These are phyloP conservation scores for Aythya baeri DNA, from an alignment of 2,113 vertebrate species.

Conservation along the genomic window DNA sequence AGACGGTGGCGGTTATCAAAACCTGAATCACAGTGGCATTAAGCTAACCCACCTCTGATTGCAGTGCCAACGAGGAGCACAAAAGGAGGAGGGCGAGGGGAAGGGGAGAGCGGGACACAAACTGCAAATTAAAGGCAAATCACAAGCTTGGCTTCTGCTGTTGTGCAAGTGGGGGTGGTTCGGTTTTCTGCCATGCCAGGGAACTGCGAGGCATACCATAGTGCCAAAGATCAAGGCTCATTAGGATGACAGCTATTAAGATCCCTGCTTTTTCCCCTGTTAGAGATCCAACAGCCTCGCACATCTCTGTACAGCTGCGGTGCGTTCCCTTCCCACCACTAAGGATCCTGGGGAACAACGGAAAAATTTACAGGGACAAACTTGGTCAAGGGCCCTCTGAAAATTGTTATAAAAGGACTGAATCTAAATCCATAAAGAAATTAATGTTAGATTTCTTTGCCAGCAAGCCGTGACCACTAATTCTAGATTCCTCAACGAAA, in stretches of 20 bases:
- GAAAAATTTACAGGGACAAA: background rate
- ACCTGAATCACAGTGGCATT: conserved; percentile 20
- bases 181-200: background rate
- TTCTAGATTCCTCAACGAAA: background rate
- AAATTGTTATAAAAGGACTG: background rate
- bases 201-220: background rate
- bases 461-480: conserved; percentile 37
- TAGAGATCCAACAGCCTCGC: background rate
- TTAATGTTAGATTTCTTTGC: background rate
- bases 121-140: conserved; percentile 57
- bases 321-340: background rate
- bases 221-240: background rate
- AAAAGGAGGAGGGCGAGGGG: conserved; percentile 30
- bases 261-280: background rate
- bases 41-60: conserved; percentile 47
- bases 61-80: background rate
- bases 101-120: background rate
- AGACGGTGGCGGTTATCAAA: conserved; percentile 11
- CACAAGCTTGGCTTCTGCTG: background rate
- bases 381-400: background rate
- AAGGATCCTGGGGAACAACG: background rate
- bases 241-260: background rate
- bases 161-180: conserved; percentile 6
- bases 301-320: background rate
- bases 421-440: conserved; percentile 8